Base-by-base conservation (phyloP, 2,797 vertebrate genomes). In the Sebastolobus altivelis region DNA sequence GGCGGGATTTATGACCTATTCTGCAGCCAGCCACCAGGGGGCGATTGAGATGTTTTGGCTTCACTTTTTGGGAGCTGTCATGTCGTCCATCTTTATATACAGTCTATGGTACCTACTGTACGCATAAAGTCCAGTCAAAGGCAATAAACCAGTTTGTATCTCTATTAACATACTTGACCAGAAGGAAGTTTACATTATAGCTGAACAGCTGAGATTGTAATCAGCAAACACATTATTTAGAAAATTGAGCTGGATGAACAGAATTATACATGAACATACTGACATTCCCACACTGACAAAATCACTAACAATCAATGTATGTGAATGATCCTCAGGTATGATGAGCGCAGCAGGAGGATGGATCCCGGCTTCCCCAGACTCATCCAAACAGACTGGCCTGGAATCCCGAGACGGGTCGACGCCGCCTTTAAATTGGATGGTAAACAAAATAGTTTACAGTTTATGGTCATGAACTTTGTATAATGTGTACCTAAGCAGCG, bases 331-430 rank as follows among this genome's bases (percentile, higher is more conserved):
- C 12, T 20, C 75, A 94, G 93, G 74, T 95, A 87, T 75, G 92
- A 95, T 86, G 93, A 95, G 67, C 13, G 16, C 25, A 88, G 37
- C n/a, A 86, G 56, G 33, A 75, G 16, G 55, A 93, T 95, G 89
- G 93, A 94, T 63, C 65, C 85, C 6, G 92, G 92, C 35, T 95
- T 93, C 79, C 94, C 94, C 40, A 93, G 88, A 83, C 77, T 75
- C 54, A 92, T 93, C 37, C 78, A 62, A 5, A 63, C 12, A 25
- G 89, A 93, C 70, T 94, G 93, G 90, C 88, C 84, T 20, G 90
- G 91, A 61, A 65, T 93, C 71, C 86, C 79, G 0, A 81, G 70
- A 18, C 87, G 76, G 55, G 77, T 94, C 1, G 84, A 94, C 4
- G 89, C 94, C 73, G 94, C 91, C 18, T 93, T 95, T 67, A 91